phyloP scores from a whole-genome alignment of 2,888 invertebrate genomes.

The Mythimna impura region DNA sequence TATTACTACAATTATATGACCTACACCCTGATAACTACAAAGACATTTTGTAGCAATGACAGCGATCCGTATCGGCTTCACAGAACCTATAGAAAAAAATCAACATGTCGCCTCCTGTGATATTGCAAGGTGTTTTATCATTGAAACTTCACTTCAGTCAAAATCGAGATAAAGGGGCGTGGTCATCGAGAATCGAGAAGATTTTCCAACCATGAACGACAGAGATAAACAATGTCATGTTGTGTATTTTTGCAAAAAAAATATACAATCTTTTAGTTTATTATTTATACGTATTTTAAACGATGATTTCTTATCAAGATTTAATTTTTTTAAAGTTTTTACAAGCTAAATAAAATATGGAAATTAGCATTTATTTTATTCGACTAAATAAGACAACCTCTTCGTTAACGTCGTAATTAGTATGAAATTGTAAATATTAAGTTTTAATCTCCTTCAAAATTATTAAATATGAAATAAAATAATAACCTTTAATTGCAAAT shows the following conservation, averaged over 20 bases:
- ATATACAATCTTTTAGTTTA: not conserved
- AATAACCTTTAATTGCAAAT: not conserved
- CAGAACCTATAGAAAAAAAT: constrained; percentile 90
- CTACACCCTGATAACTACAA: constrained; percentile 91
- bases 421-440: not conserved
- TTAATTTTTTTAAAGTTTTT: not conserved
- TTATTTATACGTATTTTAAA: not conserved
- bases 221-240: constrained; percentile 56
- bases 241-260: constrained; percentile 24
- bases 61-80: constrained; percentile 90
- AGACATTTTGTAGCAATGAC: constrained; percentile 90
- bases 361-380: not conserved
- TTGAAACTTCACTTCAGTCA: constrained; percentile 83
- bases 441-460: not conserved
- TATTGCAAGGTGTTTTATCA: constrained; percentile 85
- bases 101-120: constrained; percentile 89
- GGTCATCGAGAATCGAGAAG: constrained; percentile 72
- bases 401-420: not conserved
- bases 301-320: not conserved
- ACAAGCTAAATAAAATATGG: not conserved
- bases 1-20: constrained; percentile 88
- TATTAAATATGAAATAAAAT: not conserved
- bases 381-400: constrained; percentile 28
- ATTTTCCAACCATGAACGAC: constrained; percentile 61
- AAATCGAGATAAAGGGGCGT: constrained; percentile 80